Percentiles rank a stretch among this genome's conserved stretches.
Conservation (phyloP, 2,797 vertebrate genomes). For the Intellagama lesueurii region DNA sequence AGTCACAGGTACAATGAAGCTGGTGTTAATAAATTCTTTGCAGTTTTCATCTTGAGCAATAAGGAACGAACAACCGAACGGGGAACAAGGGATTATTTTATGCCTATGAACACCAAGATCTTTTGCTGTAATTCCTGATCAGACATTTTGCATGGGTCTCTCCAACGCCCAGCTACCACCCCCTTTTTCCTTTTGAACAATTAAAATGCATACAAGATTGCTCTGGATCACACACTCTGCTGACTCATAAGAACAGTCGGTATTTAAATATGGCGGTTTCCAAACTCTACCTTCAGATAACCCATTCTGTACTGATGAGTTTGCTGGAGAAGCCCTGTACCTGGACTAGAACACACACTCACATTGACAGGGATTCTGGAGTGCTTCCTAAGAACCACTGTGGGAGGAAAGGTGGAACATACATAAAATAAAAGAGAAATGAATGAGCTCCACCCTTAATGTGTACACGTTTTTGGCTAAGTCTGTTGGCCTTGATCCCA, state of each 20-base stretch:
- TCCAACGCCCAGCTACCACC: not conserved
- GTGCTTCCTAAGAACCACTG: not conserved
- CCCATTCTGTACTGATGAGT: not conserved
- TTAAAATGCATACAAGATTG: not conserved
- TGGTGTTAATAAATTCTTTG: not conserved
- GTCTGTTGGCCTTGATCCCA: not conserved
- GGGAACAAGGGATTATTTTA: not conserved
- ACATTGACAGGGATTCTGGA: not conserved
- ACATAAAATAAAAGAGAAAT: too few relatives aligned
- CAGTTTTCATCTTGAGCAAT: not conserved
- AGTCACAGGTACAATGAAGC: not conserved
- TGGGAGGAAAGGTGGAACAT: too few relatives aligned
- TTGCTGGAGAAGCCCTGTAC: not conserved
- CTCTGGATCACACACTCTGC: rapidly evolving
- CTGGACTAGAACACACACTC: not conserved
- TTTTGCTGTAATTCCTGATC: not conserved
- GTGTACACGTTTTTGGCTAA: not conserved
- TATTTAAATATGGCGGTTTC: not conserved
- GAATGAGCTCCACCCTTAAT: not conserved
- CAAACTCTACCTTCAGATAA: not conserved
- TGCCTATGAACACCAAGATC: not conserved
- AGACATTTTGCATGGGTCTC: not conserved
- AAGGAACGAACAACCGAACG: not conserved
- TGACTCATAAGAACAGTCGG: too few relatives aligned
- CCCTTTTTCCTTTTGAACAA: not conserved